A percentile compares a stretch with the other conserved stretches of the same genome.
Evolutionary conservation across 2,888 invertebrate species (phyloP).

Genomic region (Phalera bucephala): DNA sequence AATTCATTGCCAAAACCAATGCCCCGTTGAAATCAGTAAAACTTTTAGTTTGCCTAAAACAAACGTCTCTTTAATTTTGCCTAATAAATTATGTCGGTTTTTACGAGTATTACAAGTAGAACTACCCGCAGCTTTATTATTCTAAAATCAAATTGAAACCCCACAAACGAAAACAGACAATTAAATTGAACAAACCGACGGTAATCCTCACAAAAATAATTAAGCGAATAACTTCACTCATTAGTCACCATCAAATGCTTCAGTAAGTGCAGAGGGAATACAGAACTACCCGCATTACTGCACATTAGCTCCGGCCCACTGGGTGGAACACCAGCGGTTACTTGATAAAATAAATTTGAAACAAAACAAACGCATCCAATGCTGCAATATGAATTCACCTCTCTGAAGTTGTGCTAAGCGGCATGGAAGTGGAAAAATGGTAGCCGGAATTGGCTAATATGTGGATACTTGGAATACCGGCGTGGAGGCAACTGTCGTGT

Average conservation of each 20-base stretch:
- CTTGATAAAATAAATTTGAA: slow-evolving; percentile 82
- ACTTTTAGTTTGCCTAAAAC: too few species aligned
- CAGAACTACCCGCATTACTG: slow-evolving; percentile 62
- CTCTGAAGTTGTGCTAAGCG: slow-evolving; percentile 77
- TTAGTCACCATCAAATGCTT: slow-evolving; percentile 61
- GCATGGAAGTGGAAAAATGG: slow-evolving; percentile 79
- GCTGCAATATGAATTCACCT: slow-evolving; percentile 77
- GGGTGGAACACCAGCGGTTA: slow-evolving; percentile 74
- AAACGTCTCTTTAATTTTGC: too few species aligned
- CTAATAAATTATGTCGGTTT: too few species aligned
- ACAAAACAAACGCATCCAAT: slow-evolving; percentile 79
- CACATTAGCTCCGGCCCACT: slow-evolving; percentile 68
- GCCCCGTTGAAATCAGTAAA: too few species aligned
- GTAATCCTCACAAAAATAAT: slow-evolving; percentile 60
- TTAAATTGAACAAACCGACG: slow-evolving; percentile 47
- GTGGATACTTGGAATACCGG: slow-evolving; percentile 70
- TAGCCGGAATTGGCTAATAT: slow-evolving; percentile 68
- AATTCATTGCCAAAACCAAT: too few species aligned
- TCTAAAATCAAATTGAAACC: too few species aligned
- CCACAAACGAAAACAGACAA: slow-evolving; percentile 34
- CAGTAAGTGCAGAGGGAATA: slow-evolving; percentile 21
- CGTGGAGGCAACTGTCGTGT: slow-evolving; percentile 4
- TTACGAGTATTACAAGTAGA: too few species aligned
- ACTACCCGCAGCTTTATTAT: too few species aligned
- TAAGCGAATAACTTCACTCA: slow-evolving; percentile 71